These are phyloP conservation scores for Holacanthella duospinosa DNA, from an alignment of 2,888 invertebrate species.

Conservation along the genomic window DNA sequence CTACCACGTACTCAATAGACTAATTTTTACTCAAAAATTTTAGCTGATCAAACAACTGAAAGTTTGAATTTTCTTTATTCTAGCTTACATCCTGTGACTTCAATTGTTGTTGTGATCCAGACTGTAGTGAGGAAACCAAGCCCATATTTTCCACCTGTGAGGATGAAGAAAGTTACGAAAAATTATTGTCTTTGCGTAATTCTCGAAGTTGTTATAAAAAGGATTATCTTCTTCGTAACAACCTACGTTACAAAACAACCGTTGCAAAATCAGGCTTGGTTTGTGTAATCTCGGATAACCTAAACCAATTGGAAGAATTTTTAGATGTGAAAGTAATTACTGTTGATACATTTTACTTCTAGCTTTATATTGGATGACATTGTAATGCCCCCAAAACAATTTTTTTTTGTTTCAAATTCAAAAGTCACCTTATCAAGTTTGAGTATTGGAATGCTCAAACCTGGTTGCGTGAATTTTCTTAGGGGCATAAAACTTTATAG, in stretches of 20 bases:
- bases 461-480: no score
- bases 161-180: slow-evolving; percentile 31
- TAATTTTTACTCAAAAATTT: slow-evolving; percentile 30
- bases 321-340: slow-evolving; percentile 39
- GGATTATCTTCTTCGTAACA: slow-evolving; percentile 49
- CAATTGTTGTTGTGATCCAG: slow-evolving; percentile 72
- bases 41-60: not conserved
- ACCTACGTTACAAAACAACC: slow-evolving; percentile 40
- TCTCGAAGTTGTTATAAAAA: slow-evolving; percentile 48
- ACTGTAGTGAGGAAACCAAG: slow-evolving; percentile 55
- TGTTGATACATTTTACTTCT: not conserved
- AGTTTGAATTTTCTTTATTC: slow-evolving; percentile 26
- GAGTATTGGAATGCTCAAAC: no score
- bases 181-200: slow-evolving; percentile 19
- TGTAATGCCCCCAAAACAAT: no score
- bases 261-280: slow-evolving; percentile 45
- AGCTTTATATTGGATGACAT: no score
- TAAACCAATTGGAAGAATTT: slow-evolving; percentile 43
- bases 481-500: no score
- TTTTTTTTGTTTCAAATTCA: no score
- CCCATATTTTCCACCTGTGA: slow-evolving; percentile 53
- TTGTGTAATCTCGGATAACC: slow-evolving; percentile 52
- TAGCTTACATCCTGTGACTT: slow-evolving; percentile 61
- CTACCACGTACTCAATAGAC: no score
- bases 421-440: no score